phyloP scores from a whole-genome alignment of 2,888 invertebrate species.

The Leptarthrus brevirostris region DNA sequence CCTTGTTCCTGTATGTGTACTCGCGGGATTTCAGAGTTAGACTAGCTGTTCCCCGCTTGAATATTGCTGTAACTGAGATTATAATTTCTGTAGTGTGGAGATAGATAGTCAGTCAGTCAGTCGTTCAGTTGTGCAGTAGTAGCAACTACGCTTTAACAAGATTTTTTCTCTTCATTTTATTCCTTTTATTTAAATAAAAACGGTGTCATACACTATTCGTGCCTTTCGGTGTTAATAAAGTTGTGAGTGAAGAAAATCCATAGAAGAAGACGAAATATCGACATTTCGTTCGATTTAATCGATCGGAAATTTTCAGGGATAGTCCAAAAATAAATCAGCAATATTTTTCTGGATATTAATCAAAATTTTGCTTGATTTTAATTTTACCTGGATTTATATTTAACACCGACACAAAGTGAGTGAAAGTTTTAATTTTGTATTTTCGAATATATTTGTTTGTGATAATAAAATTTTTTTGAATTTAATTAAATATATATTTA shows the following conservation, averaged over 20 bases:
- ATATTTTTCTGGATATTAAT: conserved; percentile 28
- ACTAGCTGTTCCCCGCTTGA: conserved; percentile 17
- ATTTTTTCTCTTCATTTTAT: not conserved
- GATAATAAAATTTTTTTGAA: not conserved
- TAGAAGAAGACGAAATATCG: not conserved
- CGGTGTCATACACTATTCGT: not conserved
- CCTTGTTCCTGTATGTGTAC: not conserved
- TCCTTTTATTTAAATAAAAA: not conserved
- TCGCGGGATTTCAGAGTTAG: conserved; percentile 4
- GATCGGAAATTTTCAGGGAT: conserved; percentile 6
- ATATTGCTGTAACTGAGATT: conserved; percentile 38
- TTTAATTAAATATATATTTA: not conserved
- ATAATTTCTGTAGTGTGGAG: conserved; percentile 48
- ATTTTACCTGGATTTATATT: conserved; percentile 35
- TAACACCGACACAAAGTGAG: conserved; percentile 22
- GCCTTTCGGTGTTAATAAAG: not conserved
- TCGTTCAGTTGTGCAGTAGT: conserved; percentile 52
- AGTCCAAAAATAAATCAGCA: conserved; percentile 39
- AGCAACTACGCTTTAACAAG: conserved; percentile 30
- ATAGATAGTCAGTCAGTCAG: conserved; percentile 51
- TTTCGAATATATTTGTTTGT: not conserved
- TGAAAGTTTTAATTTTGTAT: conserved; percentile 14
- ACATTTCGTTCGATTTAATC: conserved; percentile 2
- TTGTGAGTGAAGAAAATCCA: conserved; percentile 30
- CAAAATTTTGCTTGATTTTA: conserved; percentile 31